Conservation (phyloP, 92 coral and sea anemone species). For the Paragorgia papillata region DNA sequence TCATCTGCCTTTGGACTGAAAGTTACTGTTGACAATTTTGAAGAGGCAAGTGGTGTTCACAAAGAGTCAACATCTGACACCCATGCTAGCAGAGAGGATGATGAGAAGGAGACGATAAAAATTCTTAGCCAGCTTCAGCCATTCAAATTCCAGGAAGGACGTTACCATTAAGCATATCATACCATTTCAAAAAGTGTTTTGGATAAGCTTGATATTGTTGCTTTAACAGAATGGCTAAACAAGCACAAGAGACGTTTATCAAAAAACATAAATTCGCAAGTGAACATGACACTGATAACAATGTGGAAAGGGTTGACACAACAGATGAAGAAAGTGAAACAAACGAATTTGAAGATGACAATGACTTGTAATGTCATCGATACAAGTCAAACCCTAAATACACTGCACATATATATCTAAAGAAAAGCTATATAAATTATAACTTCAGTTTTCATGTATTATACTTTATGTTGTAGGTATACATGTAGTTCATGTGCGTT, state of each 20-base stretch:
- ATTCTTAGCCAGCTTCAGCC: constrained; percentile 20
- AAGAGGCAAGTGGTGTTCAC: constrained; percentile 12
- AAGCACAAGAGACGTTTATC: constrained; percentile 33
- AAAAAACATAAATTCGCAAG: not conserved
- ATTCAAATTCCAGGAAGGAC: constrained; percentile 1
- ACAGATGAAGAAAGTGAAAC: constrained; percentile 5
- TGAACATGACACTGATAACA: constrained; percentile 24
- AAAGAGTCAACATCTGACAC: constrained; percentile 59
- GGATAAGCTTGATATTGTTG: constrained; percentile 40
- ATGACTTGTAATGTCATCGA: not conserved
- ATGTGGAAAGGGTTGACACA: constrained; percentile 1
- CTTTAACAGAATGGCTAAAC: constrained; percentile 53
- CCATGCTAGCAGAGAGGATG: constrained; percentile 47
- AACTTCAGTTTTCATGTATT: too few species aligned
- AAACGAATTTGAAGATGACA: constrained; percentile 3
- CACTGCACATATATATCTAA: too few species aligned
- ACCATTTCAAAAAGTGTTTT: constrained; percentile 54
- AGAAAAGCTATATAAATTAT: too few species aligned
- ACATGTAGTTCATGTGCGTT: too few species aligned
- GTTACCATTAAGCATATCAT: constrained; percentile 41
- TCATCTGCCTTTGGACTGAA: constrained; percentile 29
- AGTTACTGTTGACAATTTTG: constrained; percentile 24
- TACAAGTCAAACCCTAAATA: not conserved
- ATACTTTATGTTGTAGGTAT: too few species aligned
- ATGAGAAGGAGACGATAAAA: constrained; percentile 45